Conservation (phyloP, 2,888 invertebrate species). For the Acanthosepion pharaonis region DNA sequence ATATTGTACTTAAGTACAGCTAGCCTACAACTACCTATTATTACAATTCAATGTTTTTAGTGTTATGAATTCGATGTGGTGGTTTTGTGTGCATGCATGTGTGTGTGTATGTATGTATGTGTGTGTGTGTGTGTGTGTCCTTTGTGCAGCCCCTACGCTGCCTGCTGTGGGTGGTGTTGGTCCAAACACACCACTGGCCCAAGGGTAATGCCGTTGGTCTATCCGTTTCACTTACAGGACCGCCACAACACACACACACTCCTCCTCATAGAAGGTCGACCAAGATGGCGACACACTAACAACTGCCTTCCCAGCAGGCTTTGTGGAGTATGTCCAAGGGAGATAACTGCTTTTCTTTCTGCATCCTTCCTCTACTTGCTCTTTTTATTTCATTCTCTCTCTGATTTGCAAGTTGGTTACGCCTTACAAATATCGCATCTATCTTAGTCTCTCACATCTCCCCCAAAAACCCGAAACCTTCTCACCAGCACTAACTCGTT, state of each 20-base stretch:
- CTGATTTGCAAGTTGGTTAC: neutral
- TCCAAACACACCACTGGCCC: slow-evolving; percentile 43
- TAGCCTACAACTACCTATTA: neutral
- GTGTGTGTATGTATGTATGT: neutral
- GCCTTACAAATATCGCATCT: neutral
- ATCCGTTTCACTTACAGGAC: neutral
- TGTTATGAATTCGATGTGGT: neutral
- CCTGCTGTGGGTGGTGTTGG: slow-evolving; percentile 38
- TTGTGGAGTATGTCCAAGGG: slow-evolving; percentile 37
- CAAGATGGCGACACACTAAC: slow-evolving; percentile 38
- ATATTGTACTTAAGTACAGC: neutral
- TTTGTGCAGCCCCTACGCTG: neutral
- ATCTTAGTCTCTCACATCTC: neutral
- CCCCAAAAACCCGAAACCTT: neutral
- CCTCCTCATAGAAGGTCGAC: neutral
- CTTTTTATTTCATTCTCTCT: neutral
- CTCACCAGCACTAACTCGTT: neutral
- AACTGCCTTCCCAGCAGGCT: slow-evolving; percentile 38
- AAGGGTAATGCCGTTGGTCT: slow-evolving; percentile 44
- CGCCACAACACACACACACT: slow-evolving; percentile 13
- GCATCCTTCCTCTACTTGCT: neutral
- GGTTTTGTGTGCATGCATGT: neutral
- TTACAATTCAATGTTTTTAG: neutral
- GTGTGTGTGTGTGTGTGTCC: neutral
- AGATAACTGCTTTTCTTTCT: slow-evolving; percentile 38